Conservation (phyloP, 2,888 invertebrate species). For the Agrochola circellaris region DNA sequence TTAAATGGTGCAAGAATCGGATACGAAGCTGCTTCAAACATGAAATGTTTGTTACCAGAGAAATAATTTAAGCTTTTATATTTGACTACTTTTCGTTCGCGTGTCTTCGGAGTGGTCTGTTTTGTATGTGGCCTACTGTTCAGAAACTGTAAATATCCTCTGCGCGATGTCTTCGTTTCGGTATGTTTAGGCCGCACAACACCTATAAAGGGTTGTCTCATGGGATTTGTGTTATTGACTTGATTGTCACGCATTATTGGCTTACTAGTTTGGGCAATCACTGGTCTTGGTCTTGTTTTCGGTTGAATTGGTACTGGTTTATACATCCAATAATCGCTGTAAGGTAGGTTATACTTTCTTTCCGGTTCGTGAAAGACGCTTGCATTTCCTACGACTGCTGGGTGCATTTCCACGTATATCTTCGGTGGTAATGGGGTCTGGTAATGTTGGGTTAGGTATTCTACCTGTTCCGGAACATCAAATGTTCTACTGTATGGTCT, state of each 20-base stretch:
- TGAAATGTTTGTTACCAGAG: constrained; percentile 62
- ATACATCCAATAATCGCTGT: constrained; percentile 43
- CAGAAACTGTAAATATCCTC: constrained; percentile 45
- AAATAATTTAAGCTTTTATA: constrained; percentile 66
- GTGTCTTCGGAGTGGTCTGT: constrained; percentile 19
- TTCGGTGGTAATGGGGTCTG: constrained; percentile 3
- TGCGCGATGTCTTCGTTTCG: constrained; percentile 7
- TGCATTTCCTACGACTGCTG: constrained; percentile 14
- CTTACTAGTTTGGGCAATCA: constrained; percentile 13
- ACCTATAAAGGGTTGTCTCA: not conserved
- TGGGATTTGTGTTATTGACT: constrained; percentile 13
- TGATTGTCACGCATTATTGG: constrained; percentile 10
- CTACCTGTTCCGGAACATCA: constrained; percentile 4
- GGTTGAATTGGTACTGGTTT: constrained; percentile 4
- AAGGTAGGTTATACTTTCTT: constrained; percentile 14
- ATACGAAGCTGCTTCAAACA: constrained; percentile 56
- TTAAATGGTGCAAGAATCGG: constrained; percentile 62
- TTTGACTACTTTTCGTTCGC: constrained; percentile 46
- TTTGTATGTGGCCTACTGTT: constrained; percentile 31
- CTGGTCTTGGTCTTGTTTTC: not conserved
- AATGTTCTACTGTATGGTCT: constrained; percentile 20
- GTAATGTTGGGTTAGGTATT: constrained; percentile 18
- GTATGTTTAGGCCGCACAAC: not conserved
- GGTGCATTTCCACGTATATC: constrained; percentile 11
- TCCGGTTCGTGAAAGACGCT: constrained; percentile 27